Percentiles rank a stretch among this genome's conserved stretches.
Evolutionary conservation across 2,797 vertebrate species (phyloP).

Genomic region (Vireo griseus): DNA sequence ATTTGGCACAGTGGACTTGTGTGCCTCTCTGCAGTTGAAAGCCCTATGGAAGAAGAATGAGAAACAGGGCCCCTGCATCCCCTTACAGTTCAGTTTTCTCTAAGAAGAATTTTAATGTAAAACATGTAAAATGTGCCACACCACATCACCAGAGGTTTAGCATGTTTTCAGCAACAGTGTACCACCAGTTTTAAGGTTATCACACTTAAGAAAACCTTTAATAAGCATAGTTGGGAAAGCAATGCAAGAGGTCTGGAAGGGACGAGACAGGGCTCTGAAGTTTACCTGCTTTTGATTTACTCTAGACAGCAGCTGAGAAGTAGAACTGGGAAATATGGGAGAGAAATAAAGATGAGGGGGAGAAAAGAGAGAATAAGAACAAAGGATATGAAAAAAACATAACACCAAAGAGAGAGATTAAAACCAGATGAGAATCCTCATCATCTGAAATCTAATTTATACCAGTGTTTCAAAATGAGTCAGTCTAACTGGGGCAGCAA

Average conservation of each 20-base stretch:
- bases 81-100: background rate
- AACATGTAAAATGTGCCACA: background rate
- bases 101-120: background rate
- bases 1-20: background rate
- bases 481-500: constrained; percentile 42
- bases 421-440: constrained; percentile 53
- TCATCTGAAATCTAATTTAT: constrained; percentile 61
- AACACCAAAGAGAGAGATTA: constrained; percentile 22
- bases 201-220: background rate
- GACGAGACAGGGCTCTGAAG: background rate
- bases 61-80: background rate
- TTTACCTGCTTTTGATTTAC: background rate
- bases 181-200: background rate
- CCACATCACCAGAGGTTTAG: background rate
- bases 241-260: background rate
- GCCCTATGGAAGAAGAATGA: background rate
- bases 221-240: background rate
- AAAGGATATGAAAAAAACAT: constrained; percentile 27
- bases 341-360: background rate
- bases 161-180: background rate
- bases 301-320: background rate
- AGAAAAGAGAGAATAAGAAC: background rate
- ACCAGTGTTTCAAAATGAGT: constrained; percentile 49
- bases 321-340: background rate
- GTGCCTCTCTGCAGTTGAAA: background rate